A percentile compares a stretch with the other conserved stretches of the same genome.
Evolutionary conservation across 2,797 vertebrate species (phyloP).

Genomic region (Spea hammondii): DNA sequence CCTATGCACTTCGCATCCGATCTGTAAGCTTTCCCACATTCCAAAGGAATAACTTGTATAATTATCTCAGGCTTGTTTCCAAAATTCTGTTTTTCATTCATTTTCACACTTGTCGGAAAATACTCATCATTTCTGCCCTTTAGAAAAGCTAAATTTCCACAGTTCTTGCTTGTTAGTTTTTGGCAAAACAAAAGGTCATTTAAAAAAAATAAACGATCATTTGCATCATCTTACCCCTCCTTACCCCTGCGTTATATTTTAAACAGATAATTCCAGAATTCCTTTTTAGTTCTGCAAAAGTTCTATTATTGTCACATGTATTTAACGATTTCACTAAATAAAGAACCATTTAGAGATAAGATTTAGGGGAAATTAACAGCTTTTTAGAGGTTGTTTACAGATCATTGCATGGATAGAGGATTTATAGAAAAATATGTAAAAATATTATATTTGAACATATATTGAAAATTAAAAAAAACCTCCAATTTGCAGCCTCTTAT

Average conservation of each 20-base stretch:
- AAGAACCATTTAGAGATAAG: too few species aligned
- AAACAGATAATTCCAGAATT: background rate
- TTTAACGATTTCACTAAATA: too few species aligned
- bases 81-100: constrained; percentile 52
- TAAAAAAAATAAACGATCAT: background rate
- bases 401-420: background rate
- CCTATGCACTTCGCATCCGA: constrained; percentile 15
- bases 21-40: constrained; percentile 13
- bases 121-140: constrained; percentile 35
- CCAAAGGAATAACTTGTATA: constrained; percentile 32
- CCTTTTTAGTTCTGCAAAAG: too few species aligned
- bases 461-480: background rate
- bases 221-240: constrained; percentile 1
- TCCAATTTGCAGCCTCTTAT: too few species aligned
- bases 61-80: constrained; percentile 44
- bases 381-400: too few species aligned
- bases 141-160: constrained; percentile 38
- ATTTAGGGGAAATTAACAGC: too few species aligned
- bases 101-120: constrained; percentile 43
- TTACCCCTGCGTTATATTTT: constrained; percentile 1
- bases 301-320: too few species aligned
- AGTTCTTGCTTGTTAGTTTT: constrained; percentile 49
- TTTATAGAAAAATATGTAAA: background rate
- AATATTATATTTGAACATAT: background rate
- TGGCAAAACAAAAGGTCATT: constrained; percentile 40